phyloP scores from a whole-genome alignment of 2,888 invertebrate genomes.

The Parnassius orleans region DNA sequence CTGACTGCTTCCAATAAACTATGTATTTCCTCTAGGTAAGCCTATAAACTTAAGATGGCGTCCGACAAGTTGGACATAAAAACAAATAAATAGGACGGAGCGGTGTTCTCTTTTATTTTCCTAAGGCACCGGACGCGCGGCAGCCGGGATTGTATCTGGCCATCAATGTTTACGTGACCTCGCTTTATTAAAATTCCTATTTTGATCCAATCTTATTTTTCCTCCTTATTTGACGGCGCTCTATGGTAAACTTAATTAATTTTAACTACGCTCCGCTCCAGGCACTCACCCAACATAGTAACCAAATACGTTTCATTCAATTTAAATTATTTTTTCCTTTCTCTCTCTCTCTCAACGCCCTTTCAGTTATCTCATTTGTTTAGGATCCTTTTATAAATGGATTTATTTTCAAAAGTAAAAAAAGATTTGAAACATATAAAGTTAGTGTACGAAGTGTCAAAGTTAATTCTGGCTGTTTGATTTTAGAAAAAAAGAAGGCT shows the following conservation, averaged over 20 bases:
- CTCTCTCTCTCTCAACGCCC: not conserved
- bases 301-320: slow-evolving; percentile 29
- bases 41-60: slow-evolving; percentile 33
- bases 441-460: too few species aligned
- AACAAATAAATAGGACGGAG: slow-evolving; percentile 42
- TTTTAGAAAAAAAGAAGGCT: too few species aligned
- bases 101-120: slow-evolving; percentile 28
- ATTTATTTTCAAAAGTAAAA: not conserved
- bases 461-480: too few species aligned
- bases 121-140: slow-evolving; percentile 26
- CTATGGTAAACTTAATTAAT: slow-evolving; percentile 65
- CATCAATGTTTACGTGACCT: slow-evolving; percentile 72
- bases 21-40: slow-evolving; percentile 26
- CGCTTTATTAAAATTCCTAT: slow-evolving; percentile 73
- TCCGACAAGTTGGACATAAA: slow-evolving; percentile 37
- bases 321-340: slow-evolving; percentile 9
- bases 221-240: slow-evolving; percentile 48
- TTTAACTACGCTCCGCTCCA: slow-evolving; percentile 44
- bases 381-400: slow-evolving; percentile 2
- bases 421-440: not conserved
- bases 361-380: not conserved
- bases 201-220: slow-evolving; percentile 56
- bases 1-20: slow-evolving; percentile 34
- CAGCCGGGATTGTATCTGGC: slow-evolving; percentile 36
- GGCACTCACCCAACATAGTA: slow-evolving; percentile 39